phyloP scores from a whole-genome alignment of 2,797 vertebrate species.

The Carduelis carduelis region DNA sequence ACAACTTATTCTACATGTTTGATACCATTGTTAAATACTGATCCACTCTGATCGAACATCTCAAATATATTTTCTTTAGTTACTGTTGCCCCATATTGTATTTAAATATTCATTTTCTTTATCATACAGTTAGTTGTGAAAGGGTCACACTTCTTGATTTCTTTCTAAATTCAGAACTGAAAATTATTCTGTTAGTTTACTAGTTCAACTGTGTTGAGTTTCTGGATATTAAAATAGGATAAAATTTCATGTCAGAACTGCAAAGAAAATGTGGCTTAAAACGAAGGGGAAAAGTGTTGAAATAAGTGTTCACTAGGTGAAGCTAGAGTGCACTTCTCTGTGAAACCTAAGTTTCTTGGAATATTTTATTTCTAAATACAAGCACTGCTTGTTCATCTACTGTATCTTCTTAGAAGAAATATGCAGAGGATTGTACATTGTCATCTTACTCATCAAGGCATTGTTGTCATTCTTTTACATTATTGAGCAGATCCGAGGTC shows the following conservation, averaged over 20 bases:
- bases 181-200: not conserved
- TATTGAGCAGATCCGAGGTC: not conserved
- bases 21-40: not conserved
- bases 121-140: not conserved
- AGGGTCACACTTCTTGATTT: not conserved
- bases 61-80: not conserved
- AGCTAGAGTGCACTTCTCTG: not conserved
- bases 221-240: not conserved
- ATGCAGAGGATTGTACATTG: not conserved
- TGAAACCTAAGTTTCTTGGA: not conserved
- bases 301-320: not conserved
- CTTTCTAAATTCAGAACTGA: not conserved
- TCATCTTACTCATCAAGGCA: not conserved
- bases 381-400: not conserved
- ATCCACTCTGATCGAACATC: not conserved
- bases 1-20: not conserved
- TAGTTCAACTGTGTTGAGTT: not conserved
- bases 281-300: not conserved
- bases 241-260: not conserved
- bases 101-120: not conserved
- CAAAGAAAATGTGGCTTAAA: not conserved
- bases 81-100: not conserved
- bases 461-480: not conserved
- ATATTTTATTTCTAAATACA: not conserved
- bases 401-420: not conserved